Conservation (phyloP, 1,140 invertebrate species). For the Lepidurus packardi region DNA sequence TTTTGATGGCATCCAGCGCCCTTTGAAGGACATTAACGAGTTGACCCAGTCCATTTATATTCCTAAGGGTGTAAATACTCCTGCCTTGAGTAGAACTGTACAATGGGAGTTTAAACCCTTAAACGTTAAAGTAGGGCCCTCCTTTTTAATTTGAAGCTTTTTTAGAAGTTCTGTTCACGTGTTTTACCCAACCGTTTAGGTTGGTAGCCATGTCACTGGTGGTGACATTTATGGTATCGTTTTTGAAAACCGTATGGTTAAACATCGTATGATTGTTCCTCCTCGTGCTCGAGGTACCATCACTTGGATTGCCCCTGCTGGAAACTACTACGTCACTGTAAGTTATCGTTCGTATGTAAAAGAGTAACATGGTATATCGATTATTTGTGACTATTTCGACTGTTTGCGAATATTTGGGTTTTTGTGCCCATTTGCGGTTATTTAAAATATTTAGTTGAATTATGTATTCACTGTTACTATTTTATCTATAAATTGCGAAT, state of each 20-base stretch:
- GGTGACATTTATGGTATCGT: conserved; percentile 95
- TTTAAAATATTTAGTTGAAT: too few relatives aligned
- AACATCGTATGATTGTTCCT: conserved; percentile 91
- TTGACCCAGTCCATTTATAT: conserved; percentile 96
- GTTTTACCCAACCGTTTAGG: conserved; percentile 46
- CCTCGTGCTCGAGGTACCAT: conserved; percentile 93
- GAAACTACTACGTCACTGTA: conserved; percentile 89
- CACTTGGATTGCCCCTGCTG: conserved; percentile 87
- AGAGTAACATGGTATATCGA: background rate
- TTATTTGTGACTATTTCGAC: conserved; percentile 29
- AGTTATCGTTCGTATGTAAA: conserved; percentile 44
- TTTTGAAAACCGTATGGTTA: conserved; percentile 94
- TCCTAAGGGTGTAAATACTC: conserved; percentile 95
- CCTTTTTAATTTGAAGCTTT: background rate
- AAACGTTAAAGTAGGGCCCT: conserved; percentile 66
- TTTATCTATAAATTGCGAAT: too few relatives aligned
- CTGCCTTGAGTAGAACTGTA: conserved; percentile 71
- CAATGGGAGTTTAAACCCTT: conserved; percentile 91
- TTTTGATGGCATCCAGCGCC: conserved; percentile 98
- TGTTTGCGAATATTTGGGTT: background rate
- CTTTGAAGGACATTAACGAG: conserved; percentile 92
- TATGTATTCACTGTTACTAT: too few relatives aligned
- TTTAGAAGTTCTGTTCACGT: background rate
- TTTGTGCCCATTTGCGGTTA: conserved; percentile 28
- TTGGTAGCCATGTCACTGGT: conserved; percentile 93